A percentile compares a stretch with the other conserved stretches of the same genome.
phyloP scores from a whole-genome alignment of 2,113 vertebrate species.

The Struthio camelus region DNA sequence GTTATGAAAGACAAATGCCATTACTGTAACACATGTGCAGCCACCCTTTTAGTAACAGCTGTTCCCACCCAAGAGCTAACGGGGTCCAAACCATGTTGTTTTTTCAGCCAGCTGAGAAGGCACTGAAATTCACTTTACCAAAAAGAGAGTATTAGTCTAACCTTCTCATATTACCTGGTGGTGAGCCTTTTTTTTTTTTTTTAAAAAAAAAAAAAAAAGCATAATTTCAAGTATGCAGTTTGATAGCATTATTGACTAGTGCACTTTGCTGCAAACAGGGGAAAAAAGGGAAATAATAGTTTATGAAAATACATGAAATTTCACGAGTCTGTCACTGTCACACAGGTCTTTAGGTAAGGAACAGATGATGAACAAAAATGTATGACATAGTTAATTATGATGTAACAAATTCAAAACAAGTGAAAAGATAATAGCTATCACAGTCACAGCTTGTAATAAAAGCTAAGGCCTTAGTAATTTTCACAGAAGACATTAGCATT shows the following conservation, averaged over 20 bases:
- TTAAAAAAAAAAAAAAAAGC: neutral
- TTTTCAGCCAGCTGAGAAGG: neutral
- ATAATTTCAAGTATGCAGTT: neutral
- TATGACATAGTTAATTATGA: neutral
- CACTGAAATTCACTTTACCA: neutral
- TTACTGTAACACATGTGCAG: neutral
- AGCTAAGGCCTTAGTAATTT: neutral
- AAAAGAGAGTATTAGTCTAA: neutral
- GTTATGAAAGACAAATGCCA: neutral
- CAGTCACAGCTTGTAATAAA: neutral
- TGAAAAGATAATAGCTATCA: neutral
- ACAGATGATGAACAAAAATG: neutral
- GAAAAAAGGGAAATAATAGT: neutral
- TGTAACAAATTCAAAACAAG: neutral
- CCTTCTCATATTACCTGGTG: neutral
- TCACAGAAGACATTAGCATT: neutral
- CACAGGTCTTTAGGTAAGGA: neutral
- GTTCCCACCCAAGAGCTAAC: neutral
- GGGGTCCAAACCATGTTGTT: accelerated
- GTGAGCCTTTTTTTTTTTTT: too few relatives aligned
- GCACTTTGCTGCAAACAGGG: neutral
- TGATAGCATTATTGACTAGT: neutral
- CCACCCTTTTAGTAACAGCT: neutral
- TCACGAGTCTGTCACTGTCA: neutral
- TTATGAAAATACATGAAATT: neutral